Conservation (phyloP, 2,797 vertebrate species). For the Cetoscarus ocellatus region DNA sequence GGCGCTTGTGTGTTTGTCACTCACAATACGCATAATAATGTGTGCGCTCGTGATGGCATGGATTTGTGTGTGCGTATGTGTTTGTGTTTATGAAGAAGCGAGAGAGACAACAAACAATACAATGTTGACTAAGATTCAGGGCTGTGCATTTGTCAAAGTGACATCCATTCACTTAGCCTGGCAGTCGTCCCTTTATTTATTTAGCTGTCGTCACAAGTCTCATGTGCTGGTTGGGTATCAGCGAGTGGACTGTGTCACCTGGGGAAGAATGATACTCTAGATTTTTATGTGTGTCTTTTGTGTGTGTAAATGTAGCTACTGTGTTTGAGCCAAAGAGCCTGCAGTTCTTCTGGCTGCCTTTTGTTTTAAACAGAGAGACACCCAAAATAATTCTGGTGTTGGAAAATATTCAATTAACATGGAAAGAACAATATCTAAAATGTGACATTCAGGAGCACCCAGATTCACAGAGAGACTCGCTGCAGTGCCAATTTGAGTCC, state of each 20-base stretch:
- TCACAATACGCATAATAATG: slow-evolving; percentile 65
- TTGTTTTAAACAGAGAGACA: slow-evolving; percentile 29
- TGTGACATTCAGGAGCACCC: slow-evolving; percentile 3
- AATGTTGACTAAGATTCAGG: slow-evolving; percentile 72
- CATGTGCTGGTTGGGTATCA: slow-evolving; percentile 25
- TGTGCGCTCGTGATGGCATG: slow-evolving; percentile 41
- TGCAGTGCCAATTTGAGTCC: slow-evolving; percentile 3
- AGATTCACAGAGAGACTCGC: not conserved
- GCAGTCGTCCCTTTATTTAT: slow-evolving; percentile 59
- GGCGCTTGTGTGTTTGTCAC: slow-evolving; percentile 70
- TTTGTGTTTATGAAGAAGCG: slow-evolving; percentile 52
- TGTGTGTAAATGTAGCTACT: not conserved
- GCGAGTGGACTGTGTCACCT: slow-evolving; percentile 37
- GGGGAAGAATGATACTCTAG: slow-evolving; percentile 26
- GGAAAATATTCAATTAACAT: slow-evolving; percentile 37
- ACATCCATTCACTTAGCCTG: slow-evolving; percentile 72
- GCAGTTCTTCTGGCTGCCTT: slow-evolving; percentile 43
- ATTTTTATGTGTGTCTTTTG: slow-evolving; percentile 15
- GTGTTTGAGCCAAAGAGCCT: slow-evolving; percentile 27
- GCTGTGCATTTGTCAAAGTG: slow-evolving; percentile 75
- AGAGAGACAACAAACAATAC: slow-evolving; percentile 69
- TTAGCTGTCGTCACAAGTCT: slow-evolving; percentile 37
- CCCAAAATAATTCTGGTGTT: slow-evolving; percentile 24
- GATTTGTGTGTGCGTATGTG: slow-evolving; percentile 29
- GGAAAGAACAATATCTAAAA: slow-evolving; percentile 46